Percentiles rank a stretch among this genome's conserved stretches.
These are phyloP conservation scores for Luscinia luscinia DNA, from an alignment of 2,797 vertebrate genomes.

Conservation along the genomic window DNA sequence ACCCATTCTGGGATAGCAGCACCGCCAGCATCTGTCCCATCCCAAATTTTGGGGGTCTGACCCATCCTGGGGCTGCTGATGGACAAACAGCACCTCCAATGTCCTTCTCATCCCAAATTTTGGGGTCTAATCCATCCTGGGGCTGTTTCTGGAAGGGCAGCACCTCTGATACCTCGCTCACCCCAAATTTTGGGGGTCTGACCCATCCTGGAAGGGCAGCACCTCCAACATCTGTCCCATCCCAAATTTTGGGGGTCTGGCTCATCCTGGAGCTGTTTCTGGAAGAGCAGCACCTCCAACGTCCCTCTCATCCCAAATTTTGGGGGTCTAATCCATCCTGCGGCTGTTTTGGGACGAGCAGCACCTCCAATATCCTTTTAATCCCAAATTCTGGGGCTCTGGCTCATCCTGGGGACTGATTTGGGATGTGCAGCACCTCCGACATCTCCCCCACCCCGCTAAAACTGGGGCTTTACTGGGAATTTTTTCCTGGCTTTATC, in stretches of 20 bases:
- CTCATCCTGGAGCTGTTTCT: too few species aligned
- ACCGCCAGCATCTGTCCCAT: accelerated
- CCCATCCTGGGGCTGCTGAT: neutral
- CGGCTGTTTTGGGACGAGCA: neutral
- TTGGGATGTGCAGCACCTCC: neutral
- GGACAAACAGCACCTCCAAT: neutral
- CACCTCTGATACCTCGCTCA: neutral
- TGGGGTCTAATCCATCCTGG: neutral
- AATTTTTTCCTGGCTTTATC: conserved; percentile 58
- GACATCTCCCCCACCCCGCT: neutral
- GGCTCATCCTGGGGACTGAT: neutral
- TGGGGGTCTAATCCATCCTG: neutral
- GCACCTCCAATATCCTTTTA: accelerated
- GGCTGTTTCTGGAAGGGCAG: neutral
- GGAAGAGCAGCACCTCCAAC: neutral
- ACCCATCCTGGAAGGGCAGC: neutral
- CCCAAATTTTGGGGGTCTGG: neutral
- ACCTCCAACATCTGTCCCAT: accelerated
- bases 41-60: too few species aligned
- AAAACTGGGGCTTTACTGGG: neutral
- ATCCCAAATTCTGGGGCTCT: neutral
- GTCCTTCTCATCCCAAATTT: neutral
- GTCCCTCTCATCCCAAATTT: accelerated
- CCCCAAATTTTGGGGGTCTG: neutral
- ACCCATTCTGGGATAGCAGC: accelerated